A percentile compares a stretch with the other conserved stretches of the same genome.
These are phyloP conservation scores for Silurus glanis DNA, from an alignment of 2,113 vertebrate species.

Conservation along the genomic window DNA sequence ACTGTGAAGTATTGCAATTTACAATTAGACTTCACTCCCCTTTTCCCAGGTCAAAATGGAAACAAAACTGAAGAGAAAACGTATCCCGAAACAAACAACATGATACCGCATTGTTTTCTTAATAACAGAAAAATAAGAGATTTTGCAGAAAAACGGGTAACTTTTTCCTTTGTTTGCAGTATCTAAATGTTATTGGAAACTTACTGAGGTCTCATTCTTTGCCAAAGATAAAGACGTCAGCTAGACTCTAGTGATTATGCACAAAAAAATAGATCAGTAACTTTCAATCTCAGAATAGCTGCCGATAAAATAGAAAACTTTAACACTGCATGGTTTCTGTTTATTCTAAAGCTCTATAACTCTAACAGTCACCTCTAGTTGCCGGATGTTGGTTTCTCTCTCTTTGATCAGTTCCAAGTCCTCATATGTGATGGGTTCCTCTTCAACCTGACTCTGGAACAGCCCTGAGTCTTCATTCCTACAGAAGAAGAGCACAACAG, in stretches of 20 bases:
- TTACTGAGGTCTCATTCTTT: background rate
- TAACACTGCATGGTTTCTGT: background rate
- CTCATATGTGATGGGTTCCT: slow-evolving; percentile 81
- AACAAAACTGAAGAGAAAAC: background rate
- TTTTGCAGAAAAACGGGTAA: background rate
- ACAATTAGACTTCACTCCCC: background rate
- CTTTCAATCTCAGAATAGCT: background rate
- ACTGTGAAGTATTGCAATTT: background rate
- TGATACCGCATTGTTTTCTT: background rate
- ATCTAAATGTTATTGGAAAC: background rate
- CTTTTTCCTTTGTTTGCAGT: background rate
- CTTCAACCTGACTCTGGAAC: slow-evolving; percentile 81
- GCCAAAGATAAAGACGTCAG: background rate
- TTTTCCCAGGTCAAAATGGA: background rate
- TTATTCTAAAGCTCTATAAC: background rate
- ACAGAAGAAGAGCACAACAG: slow-evolving; percentile 50
- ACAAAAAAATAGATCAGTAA: background rate
- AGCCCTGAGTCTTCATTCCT: slow-evolving; percentile 85
- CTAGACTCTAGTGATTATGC: background rate
- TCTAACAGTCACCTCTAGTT: slow-evolving; percentile 78
- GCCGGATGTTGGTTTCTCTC: slow-evolving; percentile 83
- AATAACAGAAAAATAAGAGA: too few relatives aligned
- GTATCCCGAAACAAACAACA: background rate
- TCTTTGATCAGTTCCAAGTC: slow-evolving; percentile 87
- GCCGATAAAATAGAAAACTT: background rate